Conservation (phyloP, 2,797 vertebrate species). For the Natrix natrix region DNA sequence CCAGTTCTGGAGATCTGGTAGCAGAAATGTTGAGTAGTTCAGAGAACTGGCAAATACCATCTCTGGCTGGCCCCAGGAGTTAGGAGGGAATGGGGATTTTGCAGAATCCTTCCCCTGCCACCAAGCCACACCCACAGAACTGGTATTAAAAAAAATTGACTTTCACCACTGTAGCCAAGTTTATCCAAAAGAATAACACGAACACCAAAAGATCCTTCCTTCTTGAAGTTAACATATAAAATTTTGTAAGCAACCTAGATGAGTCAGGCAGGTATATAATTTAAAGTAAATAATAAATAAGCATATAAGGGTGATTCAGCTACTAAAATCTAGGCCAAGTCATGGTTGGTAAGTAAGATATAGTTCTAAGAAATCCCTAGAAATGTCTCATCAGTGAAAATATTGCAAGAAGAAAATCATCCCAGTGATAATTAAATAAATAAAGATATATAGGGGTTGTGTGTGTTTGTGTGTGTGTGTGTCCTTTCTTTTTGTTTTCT, state of each 20-base stretch:
- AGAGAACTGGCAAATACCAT: too few relatives aligned
- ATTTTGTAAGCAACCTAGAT: neutral
- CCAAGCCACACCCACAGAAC: too few relatives aligned
- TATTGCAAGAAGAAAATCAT: neutral
- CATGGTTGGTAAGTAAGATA: neutral
- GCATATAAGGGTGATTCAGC: neutral
- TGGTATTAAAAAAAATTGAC: too few relatives aligned
- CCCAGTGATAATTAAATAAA: neutral
- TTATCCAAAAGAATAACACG: neutral
- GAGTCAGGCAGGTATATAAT: neutral
- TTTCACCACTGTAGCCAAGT: neutral
- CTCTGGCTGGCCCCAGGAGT: too few relatives aligned
- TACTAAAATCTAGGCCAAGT: neutral
- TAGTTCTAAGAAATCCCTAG: neutral
- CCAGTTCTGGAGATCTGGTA: too few relatives aligned
- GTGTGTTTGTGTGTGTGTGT: too few relatives aligned
- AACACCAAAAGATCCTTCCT: neutral
- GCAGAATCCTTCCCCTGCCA: too few relatives aligned
- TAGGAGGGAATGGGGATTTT: too few relatives aligned
- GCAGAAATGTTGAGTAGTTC: too few relatives aligned
- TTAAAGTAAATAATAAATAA: neutral
- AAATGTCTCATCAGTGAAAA: neutral
- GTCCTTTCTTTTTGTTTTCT: neutral
- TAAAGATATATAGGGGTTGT: neutral
- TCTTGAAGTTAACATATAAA: neutral